Evolutionary conservation across 1,140 invertebrate genomes (phyloP), one percentile per base, ranked within the genome.

Genomic region (Brachionus koreanus): DNA sequence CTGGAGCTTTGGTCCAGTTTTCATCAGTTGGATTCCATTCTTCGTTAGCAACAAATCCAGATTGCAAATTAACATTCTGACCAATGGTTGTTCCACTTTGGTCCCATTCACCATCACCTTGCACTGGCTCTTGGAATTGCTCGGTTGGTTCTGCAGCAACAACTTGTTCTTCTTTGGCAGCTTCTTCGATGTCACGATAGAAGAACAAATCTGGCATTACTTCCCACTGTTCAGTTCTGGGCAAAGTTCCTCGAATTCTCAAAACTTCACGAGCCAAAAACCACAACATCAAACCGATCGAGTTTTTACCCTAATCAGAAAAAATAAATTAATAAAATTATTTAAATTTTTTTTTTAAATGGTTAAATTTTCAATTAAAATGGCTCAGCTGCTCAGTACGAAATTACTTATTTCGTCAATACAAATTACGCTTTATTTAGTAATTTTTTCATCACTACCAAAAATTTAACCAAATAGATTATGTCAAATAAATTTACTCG

Each of bases 211-310:
- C 98, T 5, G 97, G 95, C 85, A 99, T 97, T 46, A 98, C 94
- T 16, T 90, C 89, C 96, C 96, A 98, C 83, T 94, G 93, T 79
- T 92, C 92, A 85, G 96, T 94, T 83, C 96, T 92, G 25, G 93
- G 92, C 84, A 99, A 95, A 37, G 92, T 93, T 72, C 97, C 98
- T 67, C 96, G 92, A 42, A 99, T 91, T 84, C 96, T 92, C 0
- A 99, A 91, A 33, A 99, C 97, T 90, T 99, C 97, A 86, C 98
- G 92, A 33, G 97, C 94, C 85, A 99, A 90, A 84, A 99, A 89
- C 97, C 97, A 99, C 96, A 96, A 99, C 94, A 99, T 97, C 82
- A 99, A 90, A 90, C 98, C 98, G 89, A 99, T 96, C n/a, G 96
- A 97, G 86, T 98, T 93, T n/a, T 92, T 89, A 84, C 93, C 92